phyloP scores from a whole-genome alignment of 2,888 invertebrate species.

The Oscheius onirici region DNA sequence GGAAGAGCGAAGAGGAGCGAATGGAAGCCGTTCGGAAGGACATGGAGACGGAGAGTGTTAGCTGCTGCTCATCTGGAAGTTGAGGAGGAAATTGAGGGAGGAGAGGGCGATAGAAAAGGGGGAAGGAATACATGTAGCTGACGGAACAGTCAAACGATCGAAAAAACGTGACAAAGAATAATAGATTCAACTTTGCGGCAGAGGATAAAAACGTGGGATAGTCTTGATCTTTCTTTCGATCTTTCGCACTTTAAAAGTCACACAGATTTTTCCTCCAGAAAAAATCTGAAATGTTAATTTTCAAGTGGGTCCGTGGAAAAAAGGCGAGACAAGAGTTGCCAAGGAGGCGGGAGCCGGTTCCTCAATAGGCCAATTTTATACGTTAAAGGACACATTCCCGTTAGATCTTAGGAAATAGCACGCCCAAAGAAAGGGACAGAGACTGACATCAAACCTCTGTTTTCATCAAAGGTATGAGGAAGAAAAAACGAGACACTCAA shows the following conservation, averaged over 20 bases:
- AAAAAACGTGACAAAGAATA: too few species aligned
- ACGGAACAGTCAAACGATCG: too few species aligned
- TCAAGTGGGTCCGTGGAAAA: not conserved
- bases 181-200: too few species aligned
- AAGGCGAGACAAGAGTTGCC: not conserved
- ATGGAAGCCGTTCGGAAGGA: constrained; percentile 21
- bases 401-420: not conserved
- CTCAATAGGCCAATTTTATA: not conserved
- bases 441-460: not conserved
- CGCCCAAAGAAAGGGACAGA: not conserved
- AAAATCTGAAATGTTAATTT: not conserved
- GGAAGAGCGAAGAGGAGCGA: constrained; percentile 23
- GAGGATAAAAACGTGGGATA: too few species aligned
- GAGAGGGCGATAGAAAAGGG: not conserved
- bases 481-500: not conserved
- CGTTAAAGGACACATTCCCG: not conserved
- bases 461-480: not conserved
- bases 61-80: not conserved
- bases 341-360: not conserved
- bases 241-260: too few species aligned
- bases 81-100: not conserved
- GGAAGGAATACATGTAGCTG: not conserved
- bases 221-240: too few species aligned
- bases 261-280: not conserved
- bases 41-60: not conserved